Percentiles rank a stretch among this genome's conserved stretches.
Conservation (phyloP, 2,113 vertebrate species). For the Hydropotes inermis region DNA sequence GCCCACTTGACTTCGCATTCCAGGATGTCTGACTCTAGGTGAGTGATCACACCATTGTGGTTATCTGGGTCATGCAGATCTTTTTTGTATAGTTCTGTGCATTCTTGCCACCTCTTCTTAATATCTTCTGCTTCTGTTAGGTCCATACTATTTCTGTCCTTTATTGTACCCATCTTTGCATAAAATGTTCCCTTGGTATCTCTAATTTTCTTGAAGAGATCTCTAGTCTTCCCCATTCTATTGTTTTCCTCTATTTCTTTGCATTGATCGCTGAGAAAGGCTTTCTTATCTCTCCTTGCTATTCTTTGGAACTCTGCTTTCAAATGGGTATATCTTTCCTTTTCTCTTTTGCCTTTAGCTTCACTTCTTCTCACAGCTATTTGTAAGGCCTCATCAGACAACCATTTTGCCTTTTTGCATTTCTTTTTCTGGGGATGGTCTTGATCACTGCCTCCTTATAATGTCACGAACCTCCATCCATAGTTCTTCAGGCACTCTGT, state of each 20-base stretch:
- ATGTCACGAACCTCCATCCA: background rate
- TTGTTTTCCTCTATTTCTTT: background rate
- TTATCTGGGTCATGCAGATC: background rate
- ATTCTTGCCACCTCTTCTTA: background rate
- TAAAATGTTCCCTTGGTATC: background rate
- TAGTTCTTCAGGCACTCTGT: background rate
- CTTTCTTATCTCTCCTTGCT: background rate
- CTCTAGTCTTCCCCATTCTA: background rate
- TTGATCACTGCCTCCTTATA: background rate
- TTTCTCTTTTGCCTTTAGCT: background rate
- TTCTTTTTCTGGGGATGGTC: background rate
- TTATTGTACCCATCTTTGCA: background rate
- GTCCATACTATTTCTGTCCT: background rate
- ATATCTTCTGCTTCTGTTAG: background rate
- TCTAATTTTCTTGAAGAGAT: background rate
- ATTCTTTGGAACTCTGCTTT: background rate
- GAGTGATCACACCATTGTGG: background rate
- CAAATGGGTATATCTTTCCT: background rate
- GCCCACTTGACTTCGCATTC: background rate
- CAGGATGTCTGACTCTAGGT: background rate
- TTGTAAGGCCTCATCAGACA: background rate
- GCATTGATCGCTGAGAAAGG: background rate
- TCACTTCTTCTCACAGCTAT: background rate
- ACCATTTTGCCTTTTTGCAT: background rate
- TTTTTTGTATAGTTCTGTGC: background rate